These are phyloP conservation scores for Latrodectus geometricus DNA, from an alignment of 1,140 invertebrate genomes.

Conservation along the genomic window DNA sequence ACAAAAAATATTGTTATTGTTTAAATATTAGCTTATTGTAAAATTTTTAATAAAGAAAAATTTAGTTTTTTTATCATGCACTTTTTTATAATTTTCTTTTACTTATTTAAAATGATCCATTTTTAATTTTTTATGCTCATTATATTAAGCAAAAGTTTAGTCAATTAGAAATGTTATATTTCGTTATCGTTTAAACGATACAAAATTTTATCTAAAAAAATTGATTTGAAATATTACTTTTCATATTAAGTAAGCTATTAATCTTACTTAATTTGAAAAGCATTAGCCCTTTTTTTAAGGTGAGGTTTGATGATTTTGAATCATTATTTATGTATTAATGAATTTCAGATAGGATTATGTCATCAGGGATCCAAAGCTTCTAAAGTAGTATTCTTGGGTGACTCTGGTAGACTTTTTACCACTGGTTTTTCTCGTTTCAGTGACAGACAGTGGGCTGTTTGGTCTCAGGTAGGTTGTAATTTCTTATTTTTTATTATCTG, in stretches of 20 bases:
- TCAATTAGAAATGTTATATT: too few species aligned
- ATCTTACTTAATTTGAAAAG: too few species aligned
- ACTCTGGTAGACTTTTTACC: constrained; percentile 81
- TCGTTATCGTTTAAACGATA: too few species aligned
- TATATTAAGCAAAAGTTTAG: too few species aligned
- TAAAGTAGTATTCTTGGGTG: constrained; percentile 89
- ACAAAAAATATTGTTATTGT: too few species aligned
- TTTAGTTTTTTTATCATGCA: too few species aligned
- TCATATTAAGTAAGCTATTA: neutral
- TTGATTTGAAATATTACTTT: neutral
- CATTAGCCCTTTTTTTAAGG: neutral
- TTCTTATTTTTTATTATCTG: neutral
- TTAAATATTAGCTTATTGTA: too few species aligned
- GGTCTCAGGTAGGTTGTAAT: constrained; percentile 77
- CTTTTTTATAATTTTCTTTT: too few species aligned
- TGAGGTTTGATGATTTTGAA: neutral
- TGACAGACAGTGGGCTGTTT: constrained; percentile 88
- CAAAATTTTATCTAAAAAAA: too few species aligned
- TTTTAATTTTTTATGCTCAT: too few species aligned
- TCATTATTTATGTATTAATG: neutral
- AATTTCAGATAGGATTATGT: constrained; percentile 80
- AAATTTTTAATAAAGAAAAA: too few species aligned
- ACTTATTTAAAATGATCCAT: too few species aligned
- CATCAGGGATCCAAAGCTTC: constrained; percentile 84
- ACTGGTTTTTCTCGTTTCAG: constrained; percentile 92